Base-by-base conservation (phyloP, 30 jellyfish, hydroid and myxozoan species). In the Sanderia malayensis region DNA sequence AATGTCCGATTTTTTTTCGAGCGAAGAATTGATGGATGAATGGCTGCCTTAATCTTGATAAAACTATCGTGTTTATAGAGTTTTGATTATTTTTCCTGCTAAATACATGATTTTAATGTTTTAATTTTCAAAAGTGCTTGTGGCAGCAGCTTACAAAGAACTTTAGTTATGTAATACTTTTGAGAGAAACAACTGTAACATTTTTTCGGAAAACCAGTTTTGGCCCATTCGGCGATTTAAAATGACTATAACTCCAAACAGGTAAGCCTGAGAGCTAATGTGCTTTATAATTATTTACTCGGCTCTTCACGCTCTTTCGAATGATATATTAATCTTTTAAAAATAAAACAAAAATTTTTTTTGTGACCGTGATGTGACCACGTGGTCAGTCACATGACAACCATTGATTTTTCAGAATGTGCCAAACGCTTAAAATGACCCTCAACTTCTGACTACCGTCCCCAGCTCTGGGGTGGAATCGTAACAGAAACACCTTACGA, bases 391-490 rank as follows among this genome's bases (percentile, higher is more conserved):
- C 58, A 44, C 70, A 59, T 69, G 68, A 46, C 69, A 69, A 69
- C 58, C 55, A 60, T 28, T 69, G 66, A 25, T 33, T 69, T 69
- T 29, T 31, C 55, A 45, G 81, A 69, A 69, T 69, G 81, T 46
- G 55, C 81, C 68, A 59, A 46, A 45, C 49, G 81, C 81, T 69
- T 13, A 69, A 69, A 69, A 69, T 69, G 69, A 69, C 53, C 57
- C 55, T 34, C 28, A 33, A n/a, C n/a, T n/a, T n/a, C n/a, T n/a
- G n/a, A n/a, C n/a, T n/a, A n/a, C n/a, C n/a, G n/a, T n/a, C n/a
- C n/a, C n/a, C n/a, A n/a, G n/a, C n/a, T n/a, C n/a, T n/a, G n/a
- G n/a, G n/a, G n/a, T n/a, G n/a, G n/a, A n/a, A n/a, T n/a, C n/a
- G n/a, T n/a, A n/a, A n/a, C n/a, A n/a, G n/a, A n/a, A n/a, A n/a